phyloP scores from a whole-genome alignment of 37 sponge, comb jelly and placozoan genomes.

The Agelas oroides region DNA sequence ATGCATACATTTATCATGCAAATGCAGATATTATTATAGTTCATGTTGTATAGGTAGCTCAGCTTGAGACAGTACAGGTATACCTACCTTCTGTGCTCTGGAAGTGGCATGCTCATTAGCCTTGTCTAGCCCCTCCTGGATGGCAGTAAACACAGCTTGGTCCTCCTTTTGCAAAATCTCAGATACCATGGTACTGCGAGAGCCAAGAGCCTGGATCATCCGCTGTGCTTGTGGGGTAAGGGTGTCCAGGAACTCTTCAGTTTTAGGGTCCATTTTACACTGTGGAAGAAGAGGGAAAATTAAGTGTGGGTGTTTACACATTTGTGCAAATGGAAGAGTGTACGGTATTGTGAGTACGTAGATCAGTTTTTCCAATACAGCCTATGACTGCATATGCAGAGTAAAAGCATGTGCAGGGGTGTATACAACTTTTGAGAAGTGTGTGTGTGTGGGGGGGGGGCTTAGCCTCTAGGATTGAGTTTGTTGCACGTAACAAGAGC shows the following conservation, averaged over 20 bases:
- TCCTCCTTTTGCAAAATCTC: constrained; percentile 60
- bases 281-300: background rate
- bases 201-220: constrained; percentile 32
- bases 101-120: constrained; percentile 69
- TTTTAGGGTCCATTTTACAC: constrained; percentile 60
- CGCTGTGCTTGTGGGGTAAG: constrained; percentile 45
- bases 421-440: too few relatives aligned
- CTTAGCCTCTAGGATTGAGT: too few relatives aligned
- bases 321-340: background rate
- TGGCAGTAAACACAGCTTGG: constrained; percentile 72
- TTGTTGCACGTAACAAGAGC: too few relatives aligned
- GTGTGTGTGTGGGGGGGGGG: too few relatives aligned
- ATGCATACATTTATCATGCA: too few relatives aligned
- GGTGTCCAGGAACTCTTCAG: constrained; percentile 70
- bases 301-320: background rate
- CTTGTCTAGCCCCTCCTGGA: constrained; percentile 72
- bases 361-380: too few relatives aligned
- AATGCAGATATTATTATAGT: too few relatives aligned
- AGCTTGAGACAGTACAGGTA: too few relatives aligned
- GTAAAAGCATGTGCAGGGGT: too few relatives aligned
- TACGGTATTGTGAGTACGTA: too few relatives aligned
- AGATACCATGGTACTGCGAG: constrained; percentile 56
- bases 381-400: too few relatives aligned
- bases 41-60: too few relatives aligned
- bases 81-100: constrained; percentile 69